Evolutionary conservation across 2,113 vertebrate species (phyloP).

Genomic region (Zosterops borbonicus): DNA sequence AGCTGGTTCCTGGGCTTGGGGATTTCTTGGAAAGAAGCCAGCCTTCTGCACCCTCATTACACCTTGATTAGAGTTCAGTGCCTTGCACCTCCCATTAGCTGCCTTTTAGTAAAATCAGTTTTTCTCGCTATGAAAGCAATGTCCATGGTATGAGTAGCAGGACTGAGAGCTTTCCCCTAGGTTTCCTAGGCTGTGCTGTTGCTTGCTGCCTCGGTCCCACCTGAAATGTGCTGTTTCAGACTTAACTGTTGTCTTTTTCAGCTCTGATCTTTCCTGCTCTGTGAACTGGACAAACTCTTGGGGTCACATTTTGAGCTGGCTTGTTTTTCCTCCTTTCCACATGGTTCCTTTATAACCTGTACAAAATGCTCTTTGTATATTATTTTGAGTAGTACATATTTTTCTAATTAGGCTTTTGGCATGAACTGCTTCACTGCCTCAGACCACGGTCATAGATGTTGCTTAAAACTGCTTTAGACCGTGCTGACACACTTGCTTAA

Average conservation of each 20-base stretch:
- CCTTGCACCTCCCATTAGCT: background rate
- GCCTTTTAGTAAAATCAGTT: background rate
- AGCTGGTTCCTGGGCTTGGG: background rate
- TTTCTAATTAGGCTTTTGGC: slow-evolving; percentile 30
- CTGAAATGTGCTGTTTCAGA: background rate
- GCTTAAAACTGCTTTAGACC: background rate
- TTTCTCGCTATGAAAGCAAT: background rate
- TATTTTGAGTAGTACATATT: background rate
- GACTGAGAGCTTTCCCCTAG: background rate
- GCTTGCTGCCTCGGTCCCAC: background rate
- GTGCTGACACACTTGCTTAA: background rate
- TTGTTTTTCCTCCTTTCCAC: background rate
- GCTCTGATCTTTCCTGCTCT: background rate
- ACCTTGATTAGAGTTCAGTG: background rate
- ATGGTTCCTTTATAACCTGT: background rate
- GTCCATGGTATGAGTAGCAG: background rate
- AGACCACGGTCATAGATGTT: background rate
- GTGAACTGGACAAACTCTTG: background rate
- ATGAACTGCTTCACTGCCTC: background rate
- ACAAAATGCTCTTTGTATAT: slow-evolving; percentile 21
- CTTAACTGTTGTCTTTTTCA: background rate
- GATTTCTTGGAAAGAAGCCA: background rate
- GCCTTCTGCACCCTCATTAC: background rate
- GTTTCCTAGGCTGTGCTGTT: background rate
- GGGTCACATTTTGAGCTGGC: background rate